Conservation (phyloP, 2,888 invertebrate genomes). For the Plagiodera versicolora region DNA sequence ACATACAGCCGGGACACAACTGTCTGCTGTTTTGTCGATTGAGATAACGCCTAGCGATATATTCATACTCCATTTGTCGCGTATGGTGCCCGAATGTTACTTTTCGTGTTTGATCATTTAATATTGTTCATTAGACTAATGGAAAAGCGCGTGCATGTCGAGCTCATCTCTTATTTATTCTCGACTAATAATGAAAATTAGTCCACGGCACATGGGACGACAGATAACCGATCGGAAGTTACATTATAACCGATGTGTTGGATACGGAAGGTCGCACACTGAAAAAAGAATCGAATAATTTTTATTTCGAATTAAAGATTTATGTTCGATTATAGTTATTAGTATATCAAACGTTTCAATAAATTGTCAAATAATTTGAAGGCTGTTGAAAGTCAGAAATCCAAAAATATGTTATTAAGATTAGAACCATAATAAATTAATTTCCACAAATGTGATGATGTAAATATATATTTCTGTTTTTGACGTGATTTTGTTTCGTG, state of each 20-base stretch:
- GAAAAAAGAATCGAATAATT: too few species aligned
- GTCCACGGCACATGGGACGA: slow-evolving; percentile 17
- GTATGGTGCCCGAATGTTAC: slow-evolving; percentile 43
- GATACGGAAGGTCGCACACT: too few species aligned
- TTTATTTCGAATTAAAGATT: too few species aligned
- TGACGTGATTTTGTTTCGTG: too few species aligned
- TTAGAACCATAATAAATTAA: too few species aligned
- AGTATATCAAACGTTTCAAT: too few species aligned
- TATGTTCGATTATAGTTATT: too few species aligned
- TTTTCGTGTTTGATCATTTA: slow-evolving; percentile 37
- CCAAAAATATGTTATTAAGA: too few species aligned
- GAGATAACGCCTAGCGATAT: slow-evolving; percentile 39
- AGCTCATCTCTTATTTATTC: slow-evolving; percentile 29
- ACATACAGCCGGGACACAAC: slow-evolving; percentile 40
- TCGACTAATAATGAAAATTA: slow-evolving; percentile 16
- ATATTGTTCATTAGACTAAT: slow-evolving; percentile 34
- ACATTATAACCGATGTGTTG: not conserved
- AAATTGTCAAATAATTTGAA: too few species aligned
- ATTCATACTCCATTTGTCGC: slow-evolving; percentile 38
- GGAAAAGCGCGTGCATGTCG: slow-evolving; percentile 25
- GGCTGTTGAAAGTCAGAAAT: too few species aligned
- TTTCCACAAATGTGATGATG: too few species aligned
- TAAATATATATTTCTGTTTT: too few species aligned
- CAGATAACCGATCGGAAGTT: slow-evolving; percentile 13
- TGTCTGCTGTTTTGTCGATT: slow-evolving; percentile 39